A percentile compares a stretch with the other conserved stretches of the same genome.
Conservation (phyloP, 2,797 vertebrate species). For the Alfaro cultratus region DNA sequence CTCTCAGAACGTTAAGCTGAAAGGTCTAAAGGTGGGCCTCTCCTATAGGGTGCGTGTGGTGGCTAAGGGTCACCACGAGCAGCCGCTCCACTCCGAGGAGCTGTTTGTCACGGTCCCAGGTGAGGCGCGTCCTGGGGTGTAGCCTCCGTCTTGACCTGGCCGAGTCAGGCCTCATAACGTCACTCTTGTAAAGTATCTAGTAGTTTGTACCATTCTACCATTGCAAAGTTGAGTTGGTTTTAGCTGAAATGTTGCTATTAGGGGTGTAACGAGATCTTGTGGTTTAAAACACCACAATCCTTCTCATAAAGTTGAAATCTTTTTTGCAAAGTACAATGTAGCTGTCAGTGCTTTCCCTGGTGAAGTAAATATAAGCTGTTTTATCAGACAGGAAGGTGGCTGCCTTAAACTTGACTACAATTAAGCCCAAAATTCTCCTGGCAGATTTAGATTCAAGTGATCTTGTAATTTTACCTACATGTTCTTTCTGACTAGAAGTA, state of each 20-base stretch:
- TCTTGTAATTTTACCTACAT: background rate
- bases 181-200: slow-evolving; percentile 38
- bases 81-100: slow-evolving; percentile 87
- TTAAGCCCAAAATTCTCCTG: background rate
- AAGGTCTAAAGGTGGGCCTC: slow-evolving; percentile 91
- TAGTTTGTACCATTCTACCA: slow-evolving; percentile 45
- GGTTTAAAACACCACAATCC: too few species aligned
- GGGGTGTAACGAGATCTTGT: slow-evolving; percentile 3
- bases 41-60: slow-evolving; percentile 93
- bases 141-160: slow-evolving; percentile 41
- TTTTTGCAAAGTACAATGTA: background rate
- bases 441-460: background rate
- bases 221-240: slow-evolving; percentile 41
- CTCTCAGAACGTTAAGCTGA: slow-evolving; percentile 92
- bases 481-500: background rate
- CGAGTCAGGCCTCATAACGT: slow-evolving; percentile 30
- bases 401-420: slow-evolving; percentile 17
- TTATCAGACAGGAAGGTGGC: background rate
- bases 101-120: slow-evolving; percentile 93
- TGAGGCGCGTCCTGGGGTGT: slow-evolving; percentile 81
- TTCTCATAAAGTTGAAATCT: background rate
- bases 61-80: slow-evolving; percentile 87
- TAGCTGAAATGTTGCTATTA: slow-evolving; percentile 36
- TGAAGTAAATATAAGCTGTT: background rate
- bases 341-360: background rate